Conservation (phyloP, 2,888 invertebrate genomes). For the Orchesellides sinensis region DNA sequence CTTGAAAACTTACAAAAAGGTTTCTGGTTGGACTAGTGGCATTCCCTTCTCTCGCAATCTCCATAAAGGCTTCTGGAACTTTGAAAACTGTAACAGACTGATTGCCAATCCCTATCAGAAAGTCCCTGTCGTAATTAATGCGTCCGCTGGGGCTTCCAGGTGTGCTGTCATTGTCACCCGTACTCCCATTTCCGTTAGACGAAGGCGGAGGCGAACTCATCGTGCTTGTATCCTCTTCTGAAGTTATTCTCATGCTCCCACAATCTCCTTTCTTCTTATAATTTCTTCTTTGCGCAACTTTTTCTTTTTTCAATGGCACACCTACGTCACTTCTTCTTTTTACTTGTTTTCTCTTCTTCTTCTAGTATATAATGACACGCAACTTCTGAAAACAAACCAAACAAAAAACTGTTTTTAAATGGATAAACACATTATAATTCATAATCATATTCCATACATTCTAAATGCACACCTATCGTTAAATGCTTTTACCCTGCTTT, state of each 20-base stretch:
- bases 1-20: constrained; percentile 57
- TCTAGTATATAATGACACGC: too few species aligned
- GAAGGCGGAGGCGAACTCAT: constrained; percentile 32
- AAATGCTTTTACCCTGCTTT: too few species aligned
- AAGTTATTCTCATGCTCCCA: constrained; percentile 49
- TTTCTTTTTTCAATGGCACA: not conserved
- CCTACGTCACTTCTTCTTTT: not conserved
- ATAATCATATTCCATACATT: too few species aligned
- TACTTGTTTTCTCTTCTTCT: too few species aligned
- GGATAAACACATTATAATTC: too few species aligned
- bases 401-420: too few species aligned
- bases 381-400: too few species aligned
- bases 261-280: not conserved
- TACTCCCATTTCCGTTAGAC: constrained; percentile 34
- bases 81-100: constrained; percentile 60
- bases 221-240: constrained; percentile 18
- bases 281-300: not conserved
- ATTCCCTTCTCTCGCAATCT: constrained; percentile 64
- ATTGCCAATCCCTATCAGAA: constrained; percentile 66
- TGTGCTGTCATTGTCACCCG: constrained; percentile 35
- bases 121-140: constrained; percentile 69
- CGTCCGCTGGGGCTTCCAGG: constrained; percentile 55
- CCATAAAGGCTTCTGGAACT: constrained; percentile 65
- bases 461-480: too few species aligned
- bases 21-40: constrained; percentile 51